Evolutionary conservation across 2,113 vertebrate genomes (phyloP).

Genomic region (Phalacrocorax brasilianus): DNA sequence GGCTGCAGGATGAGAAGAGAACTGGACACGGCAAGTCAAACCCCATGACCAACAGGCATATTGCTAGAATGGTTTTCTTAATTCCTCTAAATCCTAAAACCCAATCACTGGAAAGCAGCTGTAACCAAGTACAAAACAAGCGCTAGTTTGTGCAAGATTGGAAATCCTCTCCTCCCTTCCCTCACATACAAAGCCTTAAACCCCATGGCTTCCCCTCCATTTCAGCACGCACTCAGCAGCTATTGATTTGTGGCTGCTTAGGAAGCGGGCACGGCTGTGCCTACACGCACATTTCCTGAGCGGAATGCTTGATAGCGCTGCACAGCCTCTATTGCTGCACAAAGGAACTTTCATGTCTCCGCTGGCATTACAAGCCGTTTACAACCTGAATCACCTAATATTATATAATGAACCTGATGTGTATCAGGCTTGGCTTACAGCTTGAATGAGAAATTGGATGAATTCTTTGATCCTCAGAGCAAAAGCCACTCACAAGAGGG

Average conservation of each 20-base stretch:
- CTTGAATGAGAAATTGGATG: not conserved
- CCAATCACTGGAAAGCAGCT: not conserved
- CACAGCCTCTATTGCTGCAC: not conserved
- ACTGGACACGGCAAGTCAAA: not conserved
- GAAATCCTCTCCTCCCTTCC: not conserved
- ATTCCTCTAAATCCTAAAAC: not conserved
- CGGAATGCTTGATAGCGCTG: not conserved
- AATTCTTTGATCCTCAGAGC: not conserved
- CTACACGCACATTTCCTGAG: not conserved
- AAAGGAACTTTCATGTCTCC: not conserved
- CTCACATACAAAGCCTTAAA: fast-evolving
- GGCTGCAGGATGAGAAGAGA: not conserved
- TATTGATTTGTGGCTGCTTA: not conserved
- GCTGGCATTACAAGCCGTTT: not conserved
- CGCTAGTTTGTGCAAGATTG: fast-evolving
- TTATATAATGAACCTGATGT: not conserved
- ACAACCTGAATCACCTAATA: not conserved
- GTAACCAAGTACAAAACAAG: not conserved
- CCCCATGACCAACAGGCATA: fast-evolving
- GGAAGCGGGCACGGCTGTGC: not conserved
- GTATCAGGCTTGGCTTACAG: not conserved
- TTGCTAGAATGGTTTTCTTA: fast-evolving
- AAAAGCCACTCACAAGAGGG: not conserved
- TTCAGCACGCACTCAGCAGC: not conserved
- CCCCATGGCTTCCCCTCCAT: not conserved